A percentile compares a stretch with the other conserved stretches of the same genome.
Evolutionary conservation across 2,113 vertebrate genomes (phyloP).

Genomic region (Poecile atricapillus): DNA sequence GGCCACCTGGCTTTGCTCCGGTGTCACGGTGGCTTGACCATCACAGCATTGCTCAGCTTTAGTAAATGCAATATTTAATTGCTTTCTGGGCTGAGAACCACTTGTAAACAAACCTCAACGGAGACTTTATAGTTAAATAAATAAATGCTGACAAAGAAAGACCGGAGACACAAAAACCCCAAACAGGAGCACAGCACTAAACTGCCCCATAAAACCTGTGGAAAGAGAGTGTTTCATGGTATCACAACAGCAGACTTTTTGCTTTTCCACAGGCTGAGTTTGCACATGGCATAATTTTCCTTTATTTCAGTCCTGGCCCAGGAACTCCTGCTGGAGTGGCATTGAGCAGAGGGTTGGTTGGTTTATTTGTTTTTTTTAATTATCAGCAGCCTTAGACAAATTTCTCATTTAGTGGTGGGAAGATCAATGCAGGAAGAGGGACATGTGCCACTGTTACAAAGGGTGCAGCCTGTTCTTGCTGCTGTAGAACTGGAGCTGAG

Average conservation of each 20-base stretch:
- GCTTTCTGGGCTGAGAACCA: constrained; percentile 1
- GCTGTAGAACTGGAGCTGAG: not conserved
- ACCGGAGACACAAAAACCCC: not conserved
- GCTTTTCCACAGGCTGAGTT: not conserved
- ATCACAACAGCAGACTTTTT: not conserved
- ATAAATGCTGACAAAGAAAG: constrained; percentile 13
- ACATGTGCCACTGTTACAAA: not conserved
- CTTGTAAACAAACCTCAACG: constrained; percentile 11
- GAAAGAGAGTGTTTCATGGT: not conserved
- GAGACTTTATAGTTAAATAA: constrained; percentile 41
- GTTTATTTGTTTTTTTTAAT: not conserved
- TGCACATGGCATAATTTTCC: not conserved
- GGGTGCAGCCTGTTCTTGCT: not conserved
- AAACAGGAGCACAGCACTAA: not conserved
- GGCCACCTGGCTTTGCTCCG: not conserved
- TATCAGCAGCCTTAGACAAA: not conserved
- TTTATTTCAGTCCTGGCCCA: not conserved
- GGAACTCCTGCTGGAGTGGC: not conserved
- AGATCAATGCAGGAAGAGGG: not conserved
- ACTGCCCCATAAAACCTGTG: constrained; percentile 22
- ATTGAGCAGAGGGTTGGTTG: not conserved
- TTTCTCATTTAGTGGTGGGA: not conserved
- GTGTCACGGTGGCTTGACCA: not conserved
- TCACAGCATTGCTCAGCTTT: not conserved
- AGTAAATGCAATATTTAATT: constrained; percentile 17